Evolutionary conservation across 2,888 invertebrate species (phyloP), one percentile per base, ranked within the genome.

Genomic region (Pammene fasciana): DNA sequence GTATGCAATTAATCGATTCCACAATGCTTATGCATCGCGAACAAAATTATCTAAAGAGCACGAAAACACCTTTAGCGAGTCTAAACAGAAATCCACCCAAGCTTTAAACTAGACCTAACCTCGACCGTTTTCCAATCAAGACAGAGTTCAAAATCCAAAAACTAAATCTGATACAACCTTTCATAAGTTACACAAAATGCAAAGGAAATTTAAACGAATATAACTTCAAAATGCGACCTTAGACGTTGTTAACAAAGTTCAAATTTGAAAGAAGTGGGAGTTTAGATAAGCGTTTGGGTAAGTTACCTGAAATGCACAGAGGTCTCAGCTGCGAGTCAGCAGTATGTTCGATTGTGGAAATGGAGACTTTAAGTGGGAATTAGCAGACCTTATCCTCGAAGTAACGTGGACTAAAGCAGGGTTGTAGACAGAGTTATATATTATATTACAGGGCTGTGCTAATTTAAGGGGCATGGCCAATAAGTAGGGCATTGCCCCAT

Each of bases 271-370:
- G 9, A n/a, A 59, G n/a, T 26, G 18, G 13, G 18, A 1, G 1
- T 11, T 10, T 38, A 14, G 55, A 46, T 60, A 46, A 34, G 45
- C 13, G n/a, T 46, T 43, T 46, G 9, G 10, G 5, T 14, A 46
- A 46, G 57, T 57, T 60, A 61, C 13, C 38, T 38, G 45, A 61
- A 61, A 50, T 50, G 50, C 62, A 41, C 41, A 62, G 50, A 52
- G 50, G 62, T 52, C 62, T 62, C 62, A 62, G 62, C 50, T 62
- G 62, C 62, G 41, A 13, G 62, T 62, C 62, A 52, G 62, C 62
- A 52, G 38, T 50, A 60, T 60, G 46, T 62, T 52, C 62, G 62
- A 62, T 62, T 52, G 62, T 62, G n/a, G 61, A n/a, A 48, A 14
- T 36, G 46, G 41, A 18, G 34, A 57, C n/a, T 54, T 45, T 45